Conservation (phyloP, 2,113 vertebrate genomes). For the Eira barbara region DNA sequence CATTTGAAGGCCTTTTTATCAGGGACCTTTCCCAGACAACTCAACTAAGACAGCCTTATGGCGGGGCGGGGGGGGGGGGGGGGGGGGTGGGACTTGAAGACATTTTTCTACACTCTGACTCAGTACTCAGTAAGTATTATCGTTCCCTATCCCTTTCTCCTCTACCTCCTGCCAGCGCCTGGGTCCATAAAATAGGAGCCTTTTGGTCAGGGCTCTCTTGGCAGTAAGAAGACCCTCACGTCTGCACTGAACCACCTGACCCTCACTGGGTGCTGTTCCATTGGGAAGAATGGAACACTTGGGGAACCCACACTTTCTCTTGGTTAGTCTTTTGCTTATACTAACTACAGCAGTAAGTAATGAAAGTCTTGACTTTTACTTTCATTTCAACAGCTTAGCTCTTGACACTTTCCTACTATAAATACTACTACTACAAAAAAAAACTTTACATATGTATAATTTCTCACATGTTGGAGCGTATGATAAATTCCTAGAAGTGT, state of each 20-base stretch:
- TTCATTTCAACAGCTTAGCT: background rate
- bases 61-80: no score
- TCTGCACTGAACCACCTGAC: background rate
- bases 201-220: background rate
- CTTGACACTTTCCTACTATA: background rate
- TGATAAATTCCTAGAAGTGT: background rate
- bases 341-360: background rate
- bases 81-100: background rate
- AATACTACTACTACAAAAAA: background rate
- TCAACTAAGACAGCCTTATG: background rate
- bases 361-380: background rate
- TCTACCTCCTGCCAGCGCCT: no score
- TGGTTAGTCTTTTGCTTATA: background rate
- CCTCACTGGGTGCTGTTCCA: background rate
- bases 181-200: background rate
- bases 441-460: background rate
- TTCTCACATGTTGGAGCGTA: background rate
- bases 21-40: background rate
- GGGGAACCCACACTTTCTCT: background rate
- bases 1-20: background rate
- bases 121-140: background rate
- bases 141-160: background rate
- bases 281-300: background rate
- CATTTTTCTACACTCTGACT: background rate
- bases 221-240: background rate